Base-by-base conservation (phyloP, 2,888 invertebrate genomes). In the Theretra japonica region DNA sequence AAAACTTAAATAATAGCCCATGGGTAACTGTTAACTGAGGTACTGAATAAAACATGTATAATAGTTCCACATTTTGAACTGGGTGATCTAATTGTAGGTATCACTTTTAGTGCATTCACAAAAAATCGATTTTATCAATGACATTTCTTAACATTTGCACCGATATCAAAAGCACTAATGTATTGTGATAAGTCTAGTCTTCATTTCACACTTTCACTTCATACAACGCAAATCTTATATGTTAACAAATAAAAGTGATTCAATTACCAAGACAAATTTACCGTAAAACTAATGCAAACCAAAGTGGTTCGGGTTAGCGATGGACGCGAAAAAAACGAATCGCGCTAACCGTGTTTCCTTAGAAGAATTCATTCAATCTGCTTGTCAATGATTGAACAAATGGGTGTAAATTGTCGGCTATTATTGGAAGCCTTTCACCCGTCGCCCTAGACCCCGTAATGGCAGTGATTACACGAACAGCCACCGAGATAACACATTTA, bases 341-440 rank as follows among this genome's bases (percentile, higher is more conserved):
- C 83, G 85, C 82, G 76, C 88, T 76, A 86, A 88, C 87, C 79
- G 75, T 79, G 80, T 80, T 82, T 82, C 83, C 82, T 80, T 84
- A 78, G 81, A 83, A 77, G 77, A 82, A 83, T 83, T 82, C 84
- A 82, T 84, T 86, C 86, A 81, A 85, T 86, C 82, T 82, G 77
- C 79, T 78, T 75, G 76, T 83, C 84, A 82, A 82, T 82, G 80
- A 79, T 80, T 79, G 82, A 81, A 82, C 82, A 87, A 91, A 87
- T 90, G 83, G 83, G 77, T 83, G 81, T 81, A 85, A 89, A 90
- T 89, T 88, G 87, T 78, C 75, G 78, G 75, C 84, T 82, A 88
- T 89, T 89, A 88, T 77, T 76, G 80, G 74, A 79, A 79, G 85
- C 86, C 89, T 90, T 90, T 92, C 91, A 89, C 90, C 68, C 58